Conservation (phyloP, 2,113 vertebrate genomes). For the Toxostoma redivivum region DNA sequence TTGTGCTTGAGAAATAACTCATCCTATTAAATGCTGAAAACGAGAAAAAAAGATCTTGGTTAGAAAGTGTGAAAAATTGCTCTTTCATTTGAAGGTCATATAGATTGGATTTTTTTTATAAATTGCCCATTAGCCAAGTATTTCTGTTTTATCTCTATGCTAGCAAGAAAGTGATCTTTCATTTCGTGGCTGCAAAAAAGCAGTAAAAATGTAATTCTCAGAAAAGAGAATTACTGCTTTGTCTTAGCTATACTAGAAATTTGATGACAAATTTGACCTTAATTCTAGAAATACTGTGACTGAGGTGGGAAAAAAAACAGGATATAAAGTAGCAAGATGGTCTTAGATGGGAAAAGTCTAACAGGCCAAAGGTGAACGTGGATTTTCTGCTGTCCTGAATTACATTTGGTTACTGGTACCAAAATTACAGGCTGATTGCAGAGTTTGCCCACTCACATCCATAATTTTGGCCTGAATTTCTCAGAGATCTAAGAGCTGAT, state of each 20-base stretch:
- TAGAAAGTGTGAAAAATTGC: background rate
- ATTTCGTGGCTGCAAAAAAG: background rate
- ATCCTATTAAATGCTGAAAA: background rate
- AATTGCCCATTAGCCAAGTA: background rate
- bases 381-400: background rate
- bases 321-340: background rate
- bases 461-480: background rate
- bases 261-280: background rate
- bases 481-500: background rate
- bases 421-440: background rate
- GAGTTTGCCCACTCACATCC: background rate
- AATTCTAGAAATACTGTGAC: background rate
- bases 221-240: background rate
- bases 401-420: background rate
- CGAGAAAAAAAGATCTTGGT: background rate
- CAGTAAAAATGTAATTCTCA: background rate
- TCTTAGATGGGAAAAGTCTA: background rate
- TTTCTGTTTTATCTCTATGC: background rate
- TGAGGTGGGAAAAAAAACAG: background rate
- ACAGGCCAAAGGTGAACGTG: background rate
- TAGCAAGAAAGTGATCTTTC: background rate
- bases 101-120: background rate
- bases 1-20: background rate
- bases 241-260: background rate
- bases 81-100: background rate